Base-by-base conservation (phyloP, 2,888 invertebrate species). In the Acholoe squamosa region DNA sequence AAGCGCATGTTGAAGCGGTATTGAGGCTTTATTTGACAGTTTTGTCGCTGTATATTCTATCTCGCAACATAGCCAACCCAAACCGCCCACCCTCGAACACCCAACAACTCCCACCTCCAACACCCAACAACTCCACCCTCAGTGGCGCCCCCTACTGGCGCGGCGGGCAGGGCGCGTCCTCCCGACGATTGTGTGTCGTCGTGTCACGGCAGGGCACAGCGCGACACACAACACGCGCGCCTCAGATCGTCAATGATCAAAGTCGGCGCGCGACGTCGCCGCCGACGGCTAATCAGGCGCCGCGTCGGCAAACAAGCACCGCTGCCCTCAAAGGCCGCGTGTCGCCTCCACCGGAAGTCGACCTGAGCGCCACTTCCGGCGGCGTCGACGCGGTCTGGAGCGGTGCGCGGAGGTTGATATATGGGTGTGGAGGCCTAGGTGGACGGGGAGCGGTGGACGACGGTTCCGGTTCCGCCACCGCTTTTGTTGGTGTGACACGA, bases 181-280 rank as follows among this genome's bases (percentile, higher is more conserved):
- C 12, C 61, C 61, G 61, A 61, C 61, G 61, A 76, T 25, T 76
- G 76, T 76, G 76, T 76, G 31, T 76, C 76, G 76, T 25, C 76
- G 76, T 76, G 76, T 76, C 76, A 28, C 31, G 76, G 25, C 76
- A 76, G n/a, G 61, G 61, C 22, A 3, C 19, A 3, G 61, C 61
- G 61, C 61, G 61, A 61, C 61, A 61, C 61, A 7, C 61, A 19
- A 31, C 31, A 28, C 76, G 16, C 25, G 28, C 28, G 28, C 16
- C 76, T 76, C 76, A 76, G 76, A 76, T 76, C 76, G 76, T 76
- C 76, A 10, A n/a, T 76, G 76, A 76, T 76, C 76, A 76, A 76
- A 76, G 76, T 31, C 28, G 25, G 76, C 61, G 61, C 61, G 61
- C 61, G 61, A 61, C 61, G 61, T 61, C 61, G 61, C 22, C 61